Evolutionary conservation across 2,113 vertebrate species (phyloP).

Genomic region (Psophia crepitans): DNA sequence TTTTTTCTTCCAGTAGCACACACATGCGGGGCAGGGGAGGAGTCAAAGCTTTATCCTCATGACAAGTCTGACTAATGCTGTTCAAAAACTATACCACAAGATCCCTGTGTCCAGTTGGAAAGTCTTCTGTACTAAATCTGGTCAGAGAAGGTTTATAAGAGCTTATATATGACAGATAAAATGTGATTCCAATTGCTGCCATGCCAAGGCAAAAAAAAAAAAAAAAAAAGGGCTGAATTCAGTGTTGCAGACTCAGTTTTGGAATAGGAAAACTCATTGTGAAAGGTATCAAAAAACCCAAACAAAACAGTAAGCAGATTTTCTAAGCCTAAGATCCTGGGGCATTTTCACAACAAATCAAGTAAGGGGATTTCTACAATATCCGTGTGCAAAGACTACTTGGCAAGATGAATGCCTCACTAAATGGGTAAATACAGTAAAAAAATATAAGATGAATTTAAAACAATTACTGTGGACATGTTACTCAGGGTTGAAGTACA

Average conservation of each 20-base stretch:
- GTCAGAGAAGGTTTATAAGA: background rate
- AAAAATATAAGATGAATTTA: background rate
- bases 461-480: background rate
- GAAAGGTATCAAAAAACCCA: background rate
- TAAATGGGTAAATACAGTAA: background rate
- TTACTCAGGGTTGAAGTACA: background rate
- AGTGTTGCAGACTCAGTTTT: background rate
- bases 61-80: background rate
- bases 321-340: background rate
- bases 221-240: background rate
- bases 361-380: background rate
- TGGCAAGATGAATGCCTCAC: background rate
- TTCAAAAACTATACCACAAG: background rate
- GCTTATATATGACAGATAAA: background rate
- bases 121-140: background rate
- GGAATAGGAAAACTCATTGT: background rate
- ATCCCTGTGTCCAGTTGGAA: background rate
- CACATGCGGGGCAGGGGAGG: fast-evolving
- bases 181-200: background rate
- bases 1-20: background rate
- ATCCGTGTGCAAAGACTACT: background rate
- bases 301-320: background rate
- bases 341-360: background rate
- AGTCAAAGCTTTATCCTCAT: background rate
- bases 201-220: background rate